Conservation (phyloP, 92 coral and sea anemone species). For the Micromussa lordhowensis region DNA sequence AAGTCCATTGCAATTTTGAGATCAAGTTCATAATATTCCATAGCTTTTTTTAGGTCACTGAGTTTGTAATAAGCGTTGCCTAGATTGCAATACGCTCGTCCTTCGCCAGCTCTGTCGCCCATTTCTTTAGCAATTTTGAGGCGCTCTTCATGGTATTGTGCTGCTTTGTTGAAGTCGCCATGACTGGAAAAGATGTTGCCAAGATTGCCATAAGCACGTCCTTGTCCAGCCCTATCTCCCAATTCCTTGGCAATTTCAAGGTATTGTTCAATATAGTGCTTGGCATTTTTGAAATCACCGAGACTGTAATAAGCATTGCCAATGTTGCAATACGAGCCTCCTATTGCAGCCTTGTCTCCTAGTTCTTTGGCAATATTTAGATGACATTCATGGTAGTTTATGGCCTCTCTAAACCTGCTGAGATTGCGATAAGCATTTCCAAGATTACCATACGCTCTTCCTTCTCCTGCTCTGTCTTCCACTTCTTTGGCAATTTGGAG, state of each 20-base stretch:
- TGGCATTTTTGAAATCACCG: neutral
- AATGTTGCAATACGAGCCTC: neutral
- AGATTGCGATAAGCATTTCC: neutral
- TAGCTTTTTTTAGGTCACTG: neutral
- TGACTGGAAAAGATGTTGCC: neutral
- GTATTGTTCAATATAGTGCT: neutral
- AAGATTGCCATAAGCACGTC: constrained; percentile 1
- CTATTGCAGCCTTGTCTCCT: neutral
- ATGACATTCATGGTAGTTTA: neutral
- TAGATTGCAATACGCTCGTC: neutral
- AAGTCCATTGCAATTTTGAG: constrained; percentile 10
- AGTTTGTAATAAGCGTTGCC: neutral
- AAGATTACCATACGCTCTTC: neutral
- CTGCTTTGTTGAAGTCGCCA: constrained; percentile 1
- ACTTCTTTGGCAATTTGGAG: neutral
- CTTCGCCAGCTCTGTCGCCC: neutral
- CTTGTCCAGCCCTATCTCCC: constrained; percentile 3
- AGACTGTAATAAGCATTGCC: neutral
- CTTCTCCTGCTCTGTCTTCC: neutral
- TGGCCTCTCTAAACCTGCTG: constrained; percentile 8
- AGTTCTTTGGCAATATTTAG: neutral
- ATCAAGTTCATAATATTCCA: neutral
- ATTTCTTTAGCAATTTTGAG: constrained; percentile 5
- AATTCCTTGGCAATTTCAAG: neutral
- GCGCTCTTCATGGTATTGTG: neutral